Evolutionary conservation across 37 sponge, comb jelly and placozoan genomes (phyloP), one percentile per base, ranked within the genome.

Genomic region (Bolinopsis microptera): DNA sequence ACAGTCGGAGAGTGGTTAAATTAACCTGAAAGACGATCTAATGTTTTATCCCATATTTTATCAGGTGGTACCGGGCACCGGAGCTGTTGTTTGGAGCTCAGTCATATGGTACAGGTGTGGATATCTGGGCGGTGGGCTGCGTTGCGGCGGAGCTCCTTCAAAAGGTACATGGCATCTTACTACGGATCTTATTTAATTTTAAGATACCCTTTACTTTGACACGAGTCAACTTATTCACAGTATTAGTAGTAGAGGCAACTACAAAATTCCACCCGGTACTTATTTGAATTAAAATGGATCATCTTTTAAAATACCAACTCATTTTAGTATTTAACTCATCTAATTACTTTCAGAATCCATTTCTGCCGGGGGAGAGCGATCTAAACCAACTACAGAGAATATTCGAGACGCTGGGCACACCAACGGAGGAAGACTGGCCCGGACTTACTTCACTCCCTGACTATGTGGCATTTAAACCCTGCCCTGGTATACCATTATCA

Each of bases 71-170:
- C 82, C 93, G 99, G 5, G 94, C 95, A 76, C 99, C 99, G 0
- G 99, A 98, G 86, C 94, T 98, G 36, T 93, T 98, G 69, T 98
- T 96, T 95, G 99, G 99, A 35, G 99, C 99, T 31, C 83, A 94
- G 27, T 94, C 97, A 39, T 98, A 98, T 90, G 96, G 97, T 25
- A 96, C 99, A 28, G 97, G 99, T 0, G 95, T 98, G 39, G 99
- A 98, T 68, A 94, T 97, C 26, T 98, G 99, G 99, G 97, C 99
- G 22, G 94, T 96, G 18, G 99, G 99, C 3, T 98, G 99, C 93
- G 97, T 98, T 30, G 74, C 95, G 1, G 99, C 99, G 13, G 99
- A 98, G 40, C 96, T 98, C 23, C 92, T 96, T 39, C 94, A 96
- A 38, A 83, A 97, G 93, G 95, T 96, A 48, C n/a, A n/a, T n/a